Base-by-base conservation (phyloP, 2,888 invertebrate genomes). In the Nomada ruficornis region DNA sequence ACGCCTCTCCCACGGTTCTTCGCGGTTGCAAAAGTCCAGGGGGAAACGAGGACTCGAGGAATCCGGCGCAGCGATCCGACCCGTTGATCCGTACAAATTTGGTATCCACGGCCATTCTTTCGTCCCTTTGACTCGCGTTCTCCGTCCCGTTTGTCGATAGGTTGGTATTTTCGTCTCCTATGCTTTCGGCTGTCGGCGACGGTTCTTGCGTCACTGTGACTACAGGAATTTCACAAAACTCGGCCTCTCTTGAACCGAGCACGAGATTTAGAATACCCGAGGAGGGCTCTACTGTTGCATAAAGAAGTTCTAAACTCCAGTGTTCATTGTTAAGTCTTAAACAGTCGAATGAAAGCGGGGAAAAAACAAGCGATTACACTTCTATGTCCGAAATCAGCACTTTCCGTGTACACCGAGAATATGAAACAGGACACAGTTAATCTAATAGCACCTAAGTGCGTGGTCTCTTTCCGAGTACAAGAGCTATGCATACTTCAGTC, bases 11-110 rank as follows among this genome's bases (percentile, higher is more conserved):
- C 3, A 11, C n/a, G 52, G 26, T 63, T 63, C 42, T 5, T 3
- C 23, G n/a, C 11, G 62, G 18, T 62, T 75, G 54, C 47, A 54
- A 62, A 67, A 78, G 29, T 75, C 18, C 15, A 50, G 36, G 52
- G n/a, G 36, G 63, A 44, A 36, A 36, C 36, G 57, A 77, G 67
- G 67, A 50, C 73, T 59, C 65, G 64, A 18, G 75, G 78, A 82
- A 79, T 75, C 60, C 70, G 77, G 20, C 54, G 54, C 36, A 7
- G 2, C 64, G 64, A 74, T 86, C 83, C 79, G 77, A 81, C 85
- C 73, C 77, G 89, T 85, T 91, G 89, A 91, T 91, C 90, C 91
- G 86, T 86, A 88, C 90, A 88, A 87, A 88, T 91, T 84, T 84
- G 83, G 77, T 74, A 50, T 77, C 83, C 76, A 85, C 79, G 71